These are phyloP conservation scores for Meloe dianella DNA, from an alignment of 2,888 invertebrate genomes.

Conservation along the genomic window DNA sequence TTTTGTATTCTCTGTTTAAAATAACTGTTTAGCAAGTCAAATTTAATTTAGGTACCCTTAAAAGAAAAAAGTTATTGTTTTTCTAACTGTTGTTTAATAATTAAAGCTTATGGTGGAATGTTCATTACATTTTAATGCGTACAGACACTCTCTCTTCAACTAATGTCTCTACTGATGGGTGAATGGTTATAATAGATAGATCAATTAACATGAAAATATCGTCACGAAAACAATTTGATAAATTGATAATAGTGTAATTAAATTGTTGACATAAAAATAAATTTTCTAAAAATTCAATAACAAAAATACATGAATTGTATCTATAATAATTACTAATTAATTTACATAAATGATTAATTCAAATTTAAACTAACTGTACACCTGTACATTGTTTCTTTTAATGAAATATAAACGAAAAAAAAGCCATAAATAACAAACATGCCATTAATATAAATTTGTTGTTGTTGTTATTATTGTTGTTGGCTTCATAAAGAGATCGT, in stretches of 20 bases:
- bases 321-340: no score
- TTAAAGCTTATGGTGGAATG: not conserved
- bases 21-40: conserved; percentile 3
- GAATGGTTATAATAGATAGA: not conserved
- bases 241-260: not conserved
- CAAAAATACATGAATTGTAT: no score
- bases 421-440: no score
- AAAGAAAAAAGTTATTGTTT: not conserved
- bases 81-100: not conserved
- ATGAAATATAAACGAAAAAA: no score
- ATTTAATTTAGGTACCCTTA: not conserved
- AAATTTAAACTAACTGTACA: no score
- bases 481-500: not conserved
- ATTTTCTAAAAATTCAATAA: no score
- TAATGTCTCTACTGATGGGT: not conserved
- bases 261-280: no score
- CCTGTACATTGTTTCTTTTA: no score
- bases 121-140: not conserved
- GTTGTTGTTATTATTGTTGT: no score
- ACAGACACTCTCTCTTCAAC: not conserved
- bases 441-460: no score
- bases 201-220: not conserved
- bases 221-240: not conserved
- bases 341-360: no score
- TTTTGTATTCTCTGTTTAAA: not conserved